Evolutionary conservation across 2,113 vertebrate species (phyloP).

Genomic region (Baryphthengus martii): DNA sequence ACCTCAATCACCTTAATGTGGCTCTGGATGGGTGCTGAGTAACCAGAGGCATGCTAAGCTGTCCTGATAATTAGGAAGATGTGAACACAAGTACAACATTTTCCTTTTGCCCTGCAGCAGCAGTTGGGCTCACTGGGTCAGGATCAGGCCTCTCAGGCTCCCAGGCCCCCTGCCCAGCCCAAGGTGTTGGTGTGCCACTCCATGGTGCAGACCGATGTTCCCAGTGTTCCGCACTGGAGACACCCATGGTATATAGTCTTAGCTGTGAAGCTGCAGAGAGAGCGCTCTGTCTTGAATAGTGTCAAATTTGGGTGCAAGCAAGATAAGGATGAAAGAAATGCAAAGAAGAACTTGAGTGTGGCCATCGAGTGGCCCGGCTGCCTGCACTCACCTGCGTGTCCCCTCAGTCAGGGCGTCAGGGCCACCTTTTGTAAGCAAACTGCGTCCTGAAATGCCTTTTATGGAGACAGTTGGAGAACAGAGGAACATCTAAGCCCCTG

Average conservation of each 20-base stretch:
- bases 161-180: not conserved
- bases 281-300: not conserved
- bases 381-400: not conserved
- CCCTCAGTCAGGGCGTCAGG: not conserved
- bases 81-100: not conserved
- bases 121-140: not conserved
- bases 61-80: rapidly evolving
- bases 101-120: not conserved
- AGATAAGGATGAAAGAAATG: not conserved
- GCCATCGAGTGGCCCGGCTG: not conserved
- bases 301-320: not conserved
- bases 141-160: not conserved
- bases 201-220: not conserved
- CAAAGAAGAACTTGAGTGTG: not conserved
- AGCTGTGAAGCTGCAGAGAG: not conserved
- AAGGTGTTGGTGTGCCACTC: not conserved
- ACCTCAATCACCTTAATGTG: not conserved
- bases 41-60: not conserved
- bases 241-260: rapidly evolving
- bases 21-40: not conserved
- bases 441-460: not conserved
- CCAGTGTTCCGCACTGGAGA: not conserved
- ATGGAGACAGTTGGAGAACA: not conserved
- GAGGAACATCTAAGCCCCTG: not conserved
- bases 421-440: not conserved